phyloP scores from a whole-genome alignment of 2,888 invertebrate genomes.

The Drosophila ustulata region DNA sequence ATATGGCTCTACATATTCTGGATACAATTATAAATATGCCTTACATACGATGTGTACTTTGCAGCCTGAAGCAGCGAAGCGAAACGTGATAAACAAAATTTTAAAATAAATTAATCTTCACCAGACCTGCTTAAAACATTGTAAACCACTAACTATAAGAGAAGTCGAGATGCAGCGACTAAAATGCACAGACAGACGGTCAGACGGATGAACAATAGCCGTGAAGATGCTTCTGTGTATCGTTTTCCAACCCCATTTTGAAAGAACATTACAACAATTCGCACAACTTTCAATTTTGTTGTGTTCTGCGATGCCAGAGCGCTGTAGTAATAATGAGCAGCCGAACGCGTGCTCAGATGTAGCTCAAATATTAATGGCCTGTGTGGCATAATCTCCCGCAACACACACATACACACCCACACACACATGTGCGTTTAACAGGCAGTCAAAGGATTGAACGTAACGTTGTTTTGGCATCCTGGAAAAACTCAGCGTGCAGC shows the following conservation, averaged over 20 bases:
- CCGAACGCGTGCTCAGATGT: constrained; percentile 14
- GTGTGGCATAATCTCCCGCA: constrained; percentile 24
- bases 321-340: constrained; percentile 37
- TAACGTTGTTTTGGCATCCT: not conserved
- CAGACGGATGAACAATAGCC: too few relatives aligned
- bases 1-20: not conserved
- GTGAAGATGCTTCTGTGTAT: not conserved
- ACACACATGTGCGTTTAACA: constrained; percentile 12
- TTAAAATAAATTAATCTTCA: not conserved
- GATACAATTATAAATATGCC: not conserved
- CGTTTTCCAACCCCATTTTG: not conserved
- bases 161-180: not conserved
- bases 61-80: not conserved
- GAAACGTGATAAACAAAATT: not conserved
- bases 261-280: not conserved
- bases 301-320: constrained; percentile 5
- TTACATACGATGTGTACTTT: not conserved
- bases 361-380: constrained; percentile 39
- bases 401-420: constrained; percentile 1
- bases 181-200: not conserved
- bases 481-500: constrained; percentile 8
- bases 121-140: not conserved
- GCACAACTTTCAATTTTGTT: constrained; percentile 14
- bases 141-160: not conserved
- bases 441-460: constrained; percentile 43